Conservation (phyloP, 2,113 vertebrate genomes). For the Scytalopus superciliaris region DNA sequence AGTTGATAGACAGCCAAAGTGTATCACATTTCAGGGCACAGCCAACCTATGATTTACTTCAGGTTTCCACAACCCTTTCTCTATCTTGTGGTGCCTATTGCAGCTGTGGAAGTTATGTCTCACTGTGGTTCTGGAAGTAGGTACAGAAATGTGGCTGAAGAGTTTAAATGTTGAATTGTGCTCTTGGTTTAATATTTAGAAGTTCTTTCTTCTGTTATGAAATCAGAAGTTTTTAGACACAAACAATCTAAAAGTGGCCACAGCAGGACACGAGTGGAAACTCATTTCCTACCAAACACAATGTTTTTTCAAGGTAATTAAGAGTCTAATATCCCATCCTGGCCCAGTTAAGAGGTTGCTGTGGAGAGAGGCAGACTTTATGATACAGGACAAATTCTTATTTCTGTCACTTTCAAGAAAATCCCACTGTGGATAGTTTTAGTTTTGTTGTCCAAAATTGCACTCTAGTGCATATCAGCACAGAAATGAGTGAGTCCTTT, state of each 20-base stretch:
- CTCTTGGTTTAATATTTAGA: background rate
- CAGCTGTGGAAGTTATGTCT: background rate
- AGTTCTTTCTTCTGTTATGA: background rate
- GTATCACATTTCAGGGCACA: background rate
- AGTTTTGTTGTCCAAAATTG: accelerated
- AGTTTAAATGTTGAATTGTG: background rate
- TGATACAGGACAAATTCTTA: background rate
- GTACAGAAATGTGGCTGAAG: background rate
- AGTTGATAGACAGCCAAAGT: background rate
- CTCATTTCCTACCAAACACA: background rate
- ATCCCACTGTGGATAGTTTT: background rate
- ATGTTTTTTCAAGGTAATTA: background rate
- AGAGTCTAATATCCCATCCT: background rate
- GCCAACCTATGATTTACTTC: background rate
- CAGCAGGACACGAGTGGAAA: background rate
- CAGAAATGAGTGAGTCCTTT: background rate
- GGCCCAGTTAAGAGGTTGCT: background rate
- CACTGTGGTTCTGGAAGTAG: background rate
- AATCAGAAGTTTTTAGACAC: background rate
- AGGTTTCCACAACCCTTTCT: background rate
- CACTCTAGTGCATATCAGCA: background rate
- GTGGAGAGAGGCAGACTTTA: background rate
- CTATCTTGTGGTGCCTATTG: background rate
- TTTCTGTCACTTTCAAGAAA: background rate
- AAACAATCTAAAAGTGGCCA: background rate